phyloP scores from a whole-genome alignment of 1,140 invertebrate species.

The Drosophila burlai region DNA sequence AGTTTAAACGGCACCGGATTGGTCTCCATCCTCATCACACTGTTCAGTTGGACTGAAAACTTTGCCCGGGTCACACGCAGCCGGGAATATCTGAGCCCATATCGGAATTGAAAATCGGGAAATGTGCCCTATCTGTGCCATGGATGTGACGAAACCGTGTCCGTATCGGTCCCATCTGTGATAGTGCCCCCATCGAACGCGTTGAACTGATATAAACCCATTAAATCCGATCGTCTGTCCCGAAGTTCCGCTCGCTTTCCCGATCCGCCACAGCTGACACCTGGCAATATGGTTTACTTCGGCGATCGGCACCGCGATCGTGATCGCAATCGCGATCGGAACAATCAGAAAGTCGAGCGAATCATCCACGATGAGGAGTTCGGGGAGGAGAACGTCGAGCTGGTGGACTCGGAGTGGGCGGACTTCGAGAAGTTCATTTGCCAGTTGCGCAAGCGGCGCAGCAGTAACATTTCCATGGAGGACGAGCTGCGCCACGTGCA shows the following conservation, averaged over 20 bases:
- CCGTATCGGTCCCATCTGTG: constrained; percentile 34
- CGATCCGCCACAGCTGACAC: constrained; percentile 8
- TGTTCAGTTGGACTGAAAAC: constrained; percentile 67
- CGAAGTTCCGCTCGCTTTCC: constrained; percentile 9
- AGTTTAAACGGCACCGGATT: constrained; percentile 65
- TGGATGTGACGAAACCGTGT: constrained; percentile 34
- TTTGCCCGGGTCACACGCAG: constrained; percentile 57
- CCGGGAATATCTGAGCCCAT: constrained; percentile 23
- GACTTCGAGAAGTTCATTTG: constrained; percentile 85
- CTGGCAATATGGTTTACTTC: constrained; percentile 70
- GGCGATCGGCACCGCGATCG: constrained; percentile 69
- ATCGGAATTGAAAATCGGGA: constrained; percentile 35
- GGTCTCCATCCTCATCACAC: constrained; percentile 49
- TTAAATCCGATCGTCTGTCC: constrained; percentile 13
- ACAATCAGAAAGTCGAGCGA: constrained; percentile 64
- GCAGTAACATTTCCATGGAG: constrained; percentile 86
- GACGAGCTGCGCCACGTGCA: constrained; percentile 86
- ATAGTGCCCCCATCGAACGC: constrained; percentile 28
- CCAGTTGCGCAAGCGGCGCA: constrained; percentile 86
- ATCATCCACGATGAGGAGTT: constrained; percentile 84
- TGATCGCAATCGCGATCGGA: constrained; percentile 62
- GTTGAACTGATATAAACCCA: constrained; percentile 30
- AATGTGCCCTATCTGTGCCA: constrained; percentile 52
- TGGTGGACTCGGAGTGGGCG: constrained; percentile 85
- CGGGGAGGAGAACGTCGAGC: constrained; percentile 84